phyloP scores from a whole-genome alignment of 1,140 invertebrate genomes.

The Ectropis grisescens region DNA sequence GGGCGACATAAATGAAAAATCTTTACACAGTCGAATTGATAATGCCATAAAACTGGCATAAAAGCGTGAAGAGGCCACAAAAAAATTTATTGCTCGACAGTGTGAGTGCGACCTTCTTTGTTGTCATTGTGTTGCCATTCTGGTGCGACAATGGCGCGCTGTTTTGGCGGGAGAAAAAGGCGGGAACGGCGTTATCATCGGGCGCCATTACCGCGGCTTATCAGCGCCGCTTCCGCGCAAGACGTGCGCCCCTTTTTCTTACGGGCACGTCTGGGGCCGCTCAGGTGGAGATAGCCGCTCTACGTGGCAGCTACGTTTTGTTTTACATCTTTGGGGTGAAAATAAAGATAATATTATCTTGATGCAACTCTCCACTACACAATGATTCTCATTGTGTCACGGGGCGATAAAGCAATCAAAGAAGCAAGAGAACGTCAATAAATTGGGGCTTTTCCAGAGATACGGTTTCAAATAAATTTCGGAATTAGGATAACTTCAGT shows the following conservation, averaged over 20 bases:
- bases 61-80: conserved; percentile 15
- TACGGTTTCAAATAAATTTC: too few relatives aligned
- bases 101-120: conserved; percentile 22
- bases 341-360: too few relatives aligned
- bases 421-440: too few relatives aligned
- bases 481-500: too few relatives aligned
- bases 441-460: too few relatives aligned
- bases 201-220: conserved; percentile 67
- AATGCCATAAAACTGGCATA: conserved; percentile 8
- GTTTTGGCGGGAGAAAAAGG: conserved; percentile 65
- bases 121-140: conserved; percentile 49
- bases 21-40: too few relatives aligned
- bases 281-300: conserved; percentile 38
- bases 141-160: conserved; percentile 43
- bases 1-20: too few relatives aligned
- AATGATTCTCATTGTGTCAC: too few relatives aligned
- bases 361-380: too few relatives aligned
- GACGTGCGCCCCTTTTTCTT: conserved; percentile 57
- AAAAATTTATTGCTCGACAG: conserved; percentile 25
- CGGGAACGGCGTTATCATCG: conserved; percentile 58
- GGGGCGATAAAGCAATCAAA: too few relatives aligned
- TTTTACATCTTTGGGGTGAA: too few relatives aligned
- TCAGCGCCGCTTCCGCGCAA: conserved; percentile 54
- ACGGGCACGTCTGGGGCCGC: conserved; percentile 57
- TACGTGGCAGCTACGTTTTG: conserved; percentile 13